Evolutionary conservation across 2,888 invertebrate genomes (phyloP).

Genomic region (Caenorhabditis sp.): DNA sequence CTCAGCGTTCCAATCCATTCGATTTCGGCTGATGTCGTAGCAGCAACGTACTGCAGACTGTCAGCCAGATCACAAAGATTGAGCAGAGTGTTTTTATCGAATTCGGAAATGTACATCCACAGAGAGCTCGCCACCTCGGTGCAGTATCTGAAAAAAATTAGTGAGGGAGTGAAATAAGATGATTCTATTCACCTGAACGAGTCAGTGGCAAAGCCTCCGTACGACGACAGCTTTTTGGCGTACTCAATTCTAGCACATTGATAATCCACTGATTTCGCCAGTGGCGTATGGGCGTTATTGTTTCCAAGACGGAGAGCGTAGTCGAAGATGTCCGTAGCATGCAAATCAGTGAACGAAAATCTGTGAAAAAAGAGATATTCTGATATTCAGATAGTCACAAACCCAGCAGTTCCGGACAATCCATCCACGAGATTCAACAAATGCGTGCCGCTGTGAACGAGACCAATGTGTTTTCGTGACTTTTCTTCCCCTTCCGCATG

Average conservation of each 20-base stretch:
- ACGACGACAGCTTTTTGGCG: conserved; percentile 69
- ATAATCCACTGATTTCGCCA: conserved; percentile 66
- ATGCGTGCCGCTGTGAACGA: conserved; percentile 51
- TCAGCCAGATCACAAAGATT: conserved; percentile 72
- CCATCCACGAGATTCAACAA: conserved; percentile 46
- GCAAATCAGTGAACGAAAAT: conserved; percentile 73
- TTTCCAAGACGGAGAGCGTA: conserved; percentile 70
- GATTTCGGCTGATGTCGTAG: conserved; percentile 49
- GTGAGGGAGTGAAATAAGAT: too few species aligned
- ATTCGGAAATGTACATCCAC: conserved; percentile 49
- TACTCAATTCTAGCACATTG: conserved; percentile 70
- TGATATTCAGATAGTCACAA: neutral
- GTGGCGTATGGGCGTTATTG: conserved; percentile 42
- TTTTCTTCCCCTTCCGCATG: conserved; percentile 51
- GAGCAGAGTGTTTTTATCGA: conserved; percentile 48
- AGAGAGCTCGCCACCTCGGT: conserved; percentile 62
- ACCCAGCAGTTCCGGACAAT: conserved; percentile 32
- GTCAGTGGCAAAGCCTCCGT: conserved; percentile 73
- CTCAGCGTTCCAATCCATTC: conserved; percentile 63
- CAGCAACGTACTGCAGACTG: conserved; percentile 49
- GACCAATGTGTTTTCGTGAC: conserved; percentile 45
- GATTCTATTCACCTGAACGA: conserved; percentile 62
- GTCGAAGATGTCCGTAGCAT: conserved; percentile 78
- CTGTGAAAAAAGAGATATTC: too few species aligned
- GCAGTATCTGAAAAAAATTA: conserved; percentile 54